Evolutionary conservation across 2,797 vertebrate genomes (phyloP), one percentile per base, ranked within the genome.

Genomic region (Leptatherina wallacei): DNA sequence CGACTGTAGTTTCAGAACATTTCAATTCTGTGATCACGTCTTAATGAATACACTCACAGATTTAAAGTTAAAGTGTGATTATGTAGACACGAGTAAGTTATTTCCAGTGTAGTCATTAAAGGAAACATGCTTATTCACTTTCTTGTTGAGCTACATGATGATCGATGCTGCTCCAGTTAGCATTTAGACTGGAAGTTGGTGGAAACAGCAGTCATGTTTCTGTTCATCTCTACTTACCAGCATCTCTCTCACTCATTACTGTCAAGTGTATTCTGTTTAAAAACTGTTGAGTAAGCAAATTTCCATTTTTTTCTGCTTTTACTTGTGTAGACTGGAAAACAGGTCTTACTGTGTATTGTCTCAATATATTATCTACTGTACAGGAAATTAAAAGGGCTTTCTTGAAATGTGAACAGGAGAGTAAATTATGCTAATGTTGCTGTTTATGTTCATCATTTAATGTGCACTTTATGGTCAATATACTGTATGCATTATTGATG

Each of bases 341-440:
- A 73, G 44, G 65, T 69, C 6, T 32, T 61, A 9, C 35, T 62
- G 51, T 74, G 61, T 74, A 35, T 76, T 27, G 27, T 79, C 58
- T 81, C 59, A 35, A 30, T 71, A 42, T 59, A 68, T 29, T 47
- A 57, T 65, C 42, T 56, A 38, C 22, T 54, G 33, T 68, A 47
- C 6, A 13, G 56, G 57, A 44, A 71, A 71, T 74, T 71, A 30
- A 88, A 91, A 90, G 89, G 86, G 86, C 85, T 90, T 81, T 87
- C 49, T 78, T 75, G 55, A 85, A 69, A 85, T 59, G 51, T 78
- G 29, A 85, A 84, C 11, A 4, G 63, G 52, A 56, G 27, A 77
- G 61, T 74, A 74, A 72, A 68, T 72, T 7, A 70, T 2, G 8
- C 56, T 73, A 8, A 66, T 73, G 62, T 71, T 75, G 66, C 29